Base-by-base conservation (phyloP, 2,888 invertebrate genomes). In the Lymantria dispar region DNA sequence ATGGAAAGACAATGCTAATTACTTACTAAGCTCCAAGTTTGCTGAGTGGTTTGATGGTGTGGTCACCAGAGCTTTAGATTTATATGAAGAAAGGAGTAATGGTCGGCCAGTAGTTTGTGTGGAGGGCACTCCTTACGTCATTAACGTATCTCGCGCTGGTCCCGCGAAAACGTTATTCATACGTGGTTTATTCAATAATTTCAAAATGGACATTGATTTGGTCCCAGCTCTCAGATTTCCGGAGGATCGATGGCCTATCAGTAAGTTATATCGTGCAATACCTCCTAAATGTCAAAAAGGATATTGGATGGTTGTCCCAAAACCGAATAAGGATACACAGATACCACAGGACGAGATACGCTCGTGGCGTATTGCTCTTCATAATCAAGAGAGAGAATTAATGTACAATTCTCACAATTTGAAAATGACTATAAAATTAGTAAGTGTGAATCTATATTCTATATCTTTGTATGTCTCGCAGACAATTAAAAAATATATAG, bases 91-190 rank as follows among this genome's bases (percentile, higher is more conserved):
- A 0, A 60, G 45, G 3, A 9, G 0, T 13, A 46, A 59, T 7
- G 52, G 56, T 0, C 22, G 45, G 0, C 69, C 67, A 0, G 12
- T 62, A 8, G 70, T 56, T 22, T 55, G 55, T 11, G 77, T 87
- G 13, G 65, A 70, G 3, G 92, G 89, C 0, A 84, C 89, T 0
- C 82, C 86, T 0, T 92, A 87, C 45, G 58, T 56, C 0, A 74
- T 86, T 7, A 47, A 62, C 2, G 40, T 40, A 1, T 77, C 81
- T 0, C 74, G 80, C 38, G 80, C 85, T 0, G 93, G 93, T 0
- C 94, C 94, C 0, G 94, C 94, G 0, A 82, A 92, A 59, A 94
- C 93, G 0, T 52, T 94, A 9, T 74, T 71, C 29, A 74, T 93
- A n/a, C 62, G 69, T 45, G 76, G 79, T 44, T 7, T 10, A 0